Evolutionary conservation across 2,888 invertebrate genomes (phyloP).

Genomic region (Drosophila anceps): DNA sequence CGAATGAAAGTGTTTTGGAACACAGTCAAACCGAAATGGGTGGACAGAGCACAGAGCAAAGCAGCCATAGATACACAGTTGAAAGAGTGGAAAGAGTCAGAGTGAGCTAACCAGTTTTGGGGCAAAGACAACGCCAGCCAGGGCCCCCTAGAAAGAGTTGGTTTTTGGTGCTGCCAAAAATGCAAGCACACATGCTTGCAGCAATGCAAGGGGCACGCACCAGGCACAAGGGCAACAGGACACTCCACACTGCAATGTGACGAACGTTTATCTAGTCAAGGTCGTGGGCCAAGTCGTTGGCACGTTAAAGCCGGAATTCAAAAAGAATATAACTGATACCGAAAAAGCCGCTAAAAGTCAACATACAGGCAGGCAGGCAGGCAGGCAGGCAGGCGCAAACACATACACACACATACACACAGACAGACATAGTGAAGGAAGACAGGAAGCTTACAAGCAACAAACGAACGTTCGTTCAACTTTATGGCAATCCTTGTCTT

Average conservation of each 20-base stretch:
- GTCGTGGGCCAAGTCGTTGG: constrained; percentile 39
- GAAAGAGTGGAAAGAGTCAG: constrained; percentile 10
- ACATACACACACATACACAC: neutral
- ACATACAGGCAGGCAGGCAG: constrained; percentile 23
- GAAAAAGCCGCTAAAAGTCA: constrained; percentile 60
- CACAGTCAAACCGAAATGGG: constrained; percentile 11
- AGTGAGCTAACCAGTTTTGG: constrained; percentile 17
- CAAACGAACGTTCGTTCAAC: constrained; percentile 68
- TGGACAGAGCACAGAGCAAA: constrained; percentile 10
- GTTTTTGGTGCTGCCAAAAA: constrained; percentile 34
- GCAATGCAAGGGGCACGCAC: constrained; percentile 28
- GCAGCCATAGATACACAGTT: constrained; percentile 12
- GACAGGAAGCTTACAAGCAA: constrained; percentile 32
- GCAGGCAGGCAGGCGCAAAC: neutral
- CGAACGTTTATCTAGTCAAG: constrained; percentile 44
- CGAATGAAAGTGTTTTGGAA: constrained; percentile 57
- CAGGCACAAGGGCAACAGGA: constrained; percentile 18
- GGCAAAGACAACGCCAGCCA: constrained; percentile 41
- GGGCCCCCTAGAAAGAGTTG: constrained; percentile 6
- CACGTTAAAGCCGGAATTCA: constrained; percentile 30
- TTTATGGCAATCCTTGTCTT: constrained; percentile 44
- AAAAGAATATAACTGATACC: constrained; percentile 35
- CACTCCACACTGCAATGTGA: constrained; percentile 40
- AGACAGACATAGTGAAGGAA: neutral
- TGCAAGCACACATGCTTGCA: constrained; percentile 33